Base-by-base conservation (phyloP, 2,797 vertebrate genomes). In the Sebastes oblongus region DNA sequence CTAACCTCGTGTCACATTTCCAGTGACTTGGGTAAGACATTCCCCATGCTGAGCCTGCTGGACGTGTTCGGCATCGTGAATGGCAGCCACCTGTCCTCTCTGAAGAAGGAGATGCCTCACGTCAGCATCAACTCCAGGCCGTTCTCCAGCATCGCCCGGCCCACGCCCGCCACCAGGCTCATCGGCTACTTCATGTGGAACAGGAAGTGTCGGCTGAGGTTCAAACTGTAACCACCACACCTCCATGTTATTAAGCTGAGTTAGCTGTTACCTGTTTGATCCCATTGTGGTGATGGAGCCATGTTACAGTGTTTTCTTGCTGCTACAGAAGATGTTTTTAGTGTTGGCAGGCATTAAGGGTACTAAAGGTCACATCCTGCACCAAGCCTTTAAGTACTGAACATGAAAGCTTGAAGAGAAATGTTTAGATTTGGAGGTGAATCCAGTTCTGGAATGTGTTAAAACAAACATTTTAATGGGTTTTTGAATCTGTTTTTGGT, bases 61-160 rank as follows among this genome's bases (percentile, higher is more conserved):
- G 97, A 98, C 29, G 96, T 97, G 6, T 99, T 97, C 71, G 97
- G 98, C 54, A 94, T 99, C 3, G 95, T 98, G 22, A 95, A 95
- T 16, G 96, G 97, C 3, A 86, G 70, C 52, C 96, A 96, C 66
- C 91, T 97, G 66, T 89, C 95, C 3, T 77, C 96, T 6, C 92
- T 98, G 22, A 95, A 94, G 80, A 96, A 96, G 86, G 93, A 93
- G 0, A 93, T 97, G 83, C 96, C 97, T 8, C 89, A 89, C 3
- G 42, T 98, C 52, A 91, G 95, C 88, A 96, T 99, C 83, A 99
- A 99, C 92, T 90, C 92, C 24, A 94, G 93, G 71, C 94, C 94
- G 0, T 98, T 98, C 50, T 98, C 97, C 54, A 79, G 61, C 69
- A 89, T 98, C 0, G 97, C 97, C 65, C 96, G 98, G 77, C 97